Evolutionary conservation across 2,113 vertebrate genomes (phyloP).

Genomic region (Lophius piscatorius): DNA sequence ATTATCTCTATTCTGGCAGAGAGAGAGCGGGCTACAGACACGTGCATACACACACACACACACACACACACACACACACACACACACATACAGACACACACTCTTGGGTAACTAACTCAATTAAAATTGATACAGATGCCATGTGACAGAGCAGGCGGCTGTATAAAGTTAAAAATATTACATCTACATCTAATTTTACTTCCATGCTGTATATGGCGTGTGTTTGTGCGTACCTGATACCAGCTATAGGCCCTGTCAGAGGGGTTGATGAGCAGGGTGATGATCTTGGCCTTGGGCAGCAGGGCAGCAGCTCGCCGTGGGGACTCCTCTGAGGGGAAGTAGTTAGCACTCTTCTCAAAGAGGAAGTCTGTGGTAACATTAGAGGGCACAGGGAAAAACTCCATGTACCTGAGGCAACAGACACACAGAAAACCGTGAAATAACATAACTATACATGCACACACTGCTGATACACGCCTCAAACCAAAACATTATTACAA

Average conservation of each 20-base stretch:
- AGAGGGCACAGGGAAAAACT: conserved; percentile 94
- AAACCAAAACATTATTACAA: conserved; percentile 1
- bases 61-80: not conserved
- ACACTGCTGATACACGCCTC: not conserved
- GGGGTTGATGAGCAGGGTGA: conserved; percentile 95
- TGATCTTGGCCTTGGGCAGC: conserved; percentile 94
- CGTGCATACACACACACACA: not conserved
- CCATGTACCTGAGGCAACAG: conserved; percentile 91
- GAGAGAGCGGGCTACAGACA: not conserved
- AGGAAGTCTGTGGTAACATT: conserved; percentile 94
- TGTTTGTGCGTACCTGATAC: conserved; percentile 88
- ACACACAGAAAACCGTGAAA: conserved; percentile 17
- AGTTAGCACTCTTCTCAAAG: conserved; percentile 98
- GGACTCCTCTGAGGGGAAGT: conserved; percentile 95
- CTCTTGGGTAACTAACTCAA: conserved; percentile 19
- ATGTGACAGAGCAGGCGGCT: conserved; percentile 2
- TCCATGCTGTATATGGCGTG: conserved; percentile 13
- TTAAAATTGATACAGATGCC: conserved; percentile 17
- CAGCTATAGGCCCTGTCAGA: conserved; percentile 96
- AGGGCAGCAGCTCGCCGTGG: conserved; percentile 89
- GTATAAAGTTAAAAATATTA: not conserved
- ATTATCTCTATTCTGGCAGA: conserved; percentile 11
- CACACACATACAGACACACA: not conserved
- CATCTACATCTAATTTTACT: no score
- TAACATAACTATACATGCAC: conserved; percentile 1